These are phyloP conservation scores for Cyclargus thomasi DNA, from an alignment of 1,140 invertebrate species.

Conservation along the genomic window DNA sequence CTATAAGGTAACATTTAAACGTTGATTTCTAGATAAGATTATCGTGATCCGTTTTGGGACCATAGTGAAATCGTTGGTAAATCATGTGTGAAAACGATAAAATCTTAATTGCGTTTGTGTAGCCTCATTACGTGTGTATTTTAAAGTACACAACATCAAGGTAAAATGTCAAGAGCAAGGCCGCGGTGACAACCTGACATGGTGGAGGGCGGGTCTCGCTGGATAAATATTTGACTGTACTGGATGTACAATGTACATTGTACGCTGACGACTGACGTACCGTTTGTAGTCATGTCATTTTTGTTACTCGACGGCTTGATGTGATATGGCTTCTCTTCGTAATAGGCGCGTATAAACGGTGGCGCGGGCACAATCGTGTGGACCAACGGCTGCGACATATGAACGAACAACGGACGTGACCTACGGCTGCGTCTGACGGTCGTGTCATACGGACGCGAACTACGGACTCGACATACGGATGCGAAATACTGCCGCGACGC, in stretches of 20 bases:
- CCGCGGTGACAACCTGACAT: constrained; percentile 5
- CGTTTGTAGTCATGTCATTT: neutral
- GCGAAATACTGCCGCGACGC: too few species aligned
- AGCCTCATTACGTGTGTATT: constrained; percentile 7
- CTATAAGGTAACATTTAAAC: too few species aligned
- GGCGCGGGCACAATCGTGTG: too few species aligned
- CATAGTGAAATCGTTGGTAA: neutral
- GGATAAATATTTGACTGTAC: neutral
- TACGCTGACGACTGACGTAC: neutral
- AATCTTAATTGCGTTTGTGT: constrained; percentile 9
- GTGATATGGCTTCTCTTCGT: too few species aligned
- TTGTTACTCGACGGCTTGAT: neutral
- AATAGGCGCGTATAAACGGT: too few species aligned
- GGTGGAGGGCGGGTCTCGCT: constrained; percentile 1
- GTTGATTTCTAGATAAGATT: neutral
- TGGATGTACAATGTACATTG: neutral
- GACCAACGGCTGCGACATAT: too few species aligned
- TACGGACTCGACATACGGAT: too few species aligned
- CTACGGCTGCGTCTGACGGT: too few species aligned
- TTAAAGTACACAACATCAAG: neutral
- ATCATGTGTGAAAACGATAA: constrained; percentile 1
- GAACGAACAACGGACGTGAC: too few species aligned
- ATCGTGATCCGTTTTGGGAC: neutral
- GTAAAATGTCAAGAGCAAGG: constrained; percentile 11
- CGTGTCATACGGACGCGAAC: too few species aligned